These are phyloP conservation scores for Acipenser ruthenus DNA, from an alignment of 2,797 vertebrate genomes.

Conservation along the genomic window DNA sequence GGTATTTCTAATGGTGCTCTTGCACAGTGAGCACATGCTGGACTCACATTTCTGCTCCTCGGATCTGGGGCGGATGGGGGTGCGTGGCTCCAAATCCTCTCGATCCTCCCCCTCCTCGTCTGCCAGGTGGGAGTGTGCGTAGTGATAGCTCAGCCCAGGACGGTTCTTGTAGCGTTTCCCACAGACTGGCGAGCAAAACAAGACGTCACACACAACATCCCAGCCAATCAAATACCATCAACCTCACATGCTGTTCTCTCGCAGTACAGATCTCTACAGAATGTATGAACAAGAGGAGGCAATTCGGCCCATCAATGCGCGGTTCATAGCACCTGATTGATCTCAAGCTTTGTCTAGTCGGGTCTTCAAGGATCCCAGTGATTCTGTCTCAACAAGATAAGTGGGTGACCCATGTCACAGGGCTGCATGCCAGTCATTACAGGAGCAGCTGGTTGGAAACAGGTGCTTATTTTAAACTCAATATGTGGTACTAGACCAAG, in stretches of 20 bases:
- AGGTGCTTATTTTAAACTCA: no score
- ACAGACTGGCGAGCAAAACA: conserved; percentile 60
- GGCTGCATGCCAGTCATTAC: no score
- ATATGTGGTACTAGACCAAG: no score
- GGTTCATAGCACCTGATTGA: neutral
- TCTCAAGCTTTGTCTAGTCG: no score
- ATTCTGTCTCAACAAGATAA: no score
- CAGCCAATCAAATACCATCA: neutral
- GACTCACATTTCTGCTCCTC: conserved; percentile 82
- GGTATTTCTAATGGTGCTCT: no score
- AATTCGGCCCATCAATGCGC: no score
- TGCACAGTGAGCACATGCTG: neutral
- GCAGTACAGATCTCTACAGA: neutral
- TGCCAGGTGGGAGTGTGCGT: conserved; percentile 88
- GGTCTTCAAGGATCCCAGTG: no score
- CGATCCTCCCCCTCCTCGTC: conserved; percentile 91
- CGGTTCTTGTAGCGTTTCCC: conserved; percentile 96
- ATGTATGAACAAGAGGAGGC: neutral
- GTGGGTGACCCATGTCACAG: no score
- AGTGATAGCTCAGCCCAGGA: conserved; percentile 92
- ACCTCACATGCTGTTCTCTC: neutral
- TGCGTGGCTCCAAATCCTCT: conserved; percentile 73
- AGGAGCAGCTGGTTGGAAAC: no score
- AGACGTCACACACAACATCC: conserved; percentile 7
- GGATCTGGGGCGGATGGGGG: conserved; percentile 60